Conservation (phyloP, 2,797 vertebrate species). For the Brachyalestes nurse region DNA sequence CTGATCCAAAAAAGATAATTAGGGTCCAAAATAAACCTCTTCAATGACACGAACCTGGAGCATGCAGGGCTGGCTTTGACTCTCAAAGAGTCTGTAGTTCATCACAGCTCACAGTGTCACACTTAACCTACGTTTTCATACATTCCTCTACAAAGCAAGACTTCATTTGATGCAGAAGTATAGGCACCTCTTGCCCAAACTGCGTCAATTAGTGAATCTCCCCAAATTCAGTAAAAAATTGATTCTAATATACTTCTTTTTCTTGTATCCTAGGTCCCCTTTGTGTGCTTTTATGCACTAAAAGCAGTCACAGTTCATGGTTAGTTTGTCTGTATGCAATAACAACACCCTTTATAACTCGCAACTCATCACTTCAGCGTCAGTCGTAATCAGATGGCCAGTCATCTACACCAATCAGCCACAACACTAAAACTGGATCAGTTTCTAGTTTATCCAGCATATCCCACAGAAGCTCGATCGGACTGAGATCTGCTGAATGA, state of each 20-base stretch:
- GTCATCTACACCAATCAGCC: too few species aligned
- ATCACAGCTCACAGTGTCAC: background rate
- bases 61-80: background rate
- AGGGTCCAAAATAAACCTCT: constrained; percentile 2
- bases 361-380: too few species aligned
- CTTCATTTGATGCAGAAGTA: background rate
- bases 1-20: constrained; percentile 9
- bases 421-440: too few species aligned
- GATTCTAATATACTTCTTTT: too few species aligned
- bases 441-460: too few species aligned
- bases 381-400: too few species aligned
- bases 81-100: background rate
- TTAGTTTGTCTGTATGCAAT: background rate
- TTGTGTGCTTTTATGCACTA: background rate
- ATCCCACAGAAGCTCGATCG: too few species aligned
- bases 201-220: background rate
- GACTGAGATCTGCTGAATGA: too few species aligned
- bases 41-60: background rate
- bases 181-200: background rate
- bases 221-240: too few species aligned
- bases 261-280: too few species aligned
- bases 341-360: background rate
- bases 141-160: too few species aligned
- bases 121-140: background rate
- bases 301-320: background rate